These are phyloP conservation scores for Nasonovia ribisnigri DNA, from an alignment of 2,888 invertebrate genomes.

Conservation along the genomic window DNA sequence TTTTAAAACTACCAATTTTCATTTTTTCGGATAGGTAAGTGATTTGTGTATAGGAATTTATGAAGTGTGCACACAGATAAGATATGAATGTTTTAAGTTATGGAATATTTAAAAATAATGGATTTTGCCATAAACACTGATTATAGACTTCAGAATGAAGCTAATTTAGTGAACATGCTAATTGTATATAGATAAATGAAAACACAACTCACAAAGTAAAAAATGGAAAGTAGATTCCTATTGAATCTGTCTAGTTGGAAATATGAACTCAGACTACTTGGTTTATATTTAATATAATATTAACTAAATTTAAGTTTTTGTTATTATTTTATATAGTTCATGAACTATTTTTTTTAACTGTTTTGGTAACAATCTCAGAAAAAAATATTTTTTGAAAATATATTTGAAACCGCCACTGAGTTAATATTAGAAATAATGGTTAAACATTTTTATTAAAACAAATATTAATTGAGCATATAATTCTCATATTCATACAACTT, in stretches of 20 bases:
- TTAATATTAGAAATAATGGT: background rate
- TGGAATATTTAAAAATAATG: background rate
- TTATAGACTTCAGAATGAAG: background rate
- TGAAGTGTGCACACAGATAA: background rate
- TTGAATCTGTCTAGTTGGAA: background rate
- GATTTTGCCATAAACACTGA: background rate
- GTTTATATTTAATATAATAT: background rate
- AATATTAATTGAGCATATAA: background rate
- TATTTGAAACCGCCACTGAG: background rate
- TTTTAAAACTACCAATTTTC: background rate
- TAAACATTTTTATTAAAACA: background rate
- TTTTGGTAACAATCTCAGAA: background rate
- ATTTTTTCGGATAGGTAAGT: background rate
- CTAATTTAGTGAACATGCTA: background rate
- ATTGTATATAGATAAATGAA: background rate
- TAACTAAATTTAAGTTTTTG: background rate
- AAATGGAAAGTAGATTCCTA: background rate
- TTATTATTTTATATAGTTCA: background rate
- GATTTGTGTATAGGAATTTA: background rate
- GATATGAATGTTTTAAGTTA: background rate
- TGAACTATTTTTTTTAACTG: background rate
- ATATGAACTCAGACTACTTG: background rate
- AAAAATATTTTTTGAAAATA: background rate
- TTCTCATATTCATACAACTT: background rate
- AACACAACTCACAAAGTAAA: background rate